Conservation (phyloP, 2,113 vertebrate species). For the Nycticryphes semicollaris region DNA sequence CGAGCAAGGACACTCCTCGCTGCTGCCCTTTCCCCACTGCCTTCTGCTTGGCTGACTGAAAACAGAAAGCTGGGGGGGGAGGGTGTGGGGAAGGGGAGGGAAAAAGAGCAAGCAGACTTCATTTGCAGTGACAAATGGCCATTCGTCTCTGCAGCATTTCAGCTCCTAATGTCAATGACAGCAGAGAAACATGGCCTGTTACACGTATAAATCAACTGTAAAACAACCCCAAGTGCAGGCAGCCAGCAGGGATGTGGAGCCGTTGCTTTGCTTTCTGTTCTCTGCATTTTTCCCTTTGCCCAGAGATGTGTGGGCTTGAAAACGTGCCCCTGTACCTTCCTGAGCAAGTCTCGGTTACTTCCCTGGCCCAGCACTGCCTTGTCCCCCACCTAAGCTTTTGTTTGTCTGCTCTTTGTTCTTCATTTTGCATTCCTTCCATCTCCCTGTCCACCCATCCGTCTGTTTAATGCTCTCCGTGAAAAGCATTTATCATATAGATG, state of each 20-base stretch:
- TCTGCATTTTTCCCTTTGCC: background rate
- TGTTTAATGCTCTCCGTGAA: background rate
- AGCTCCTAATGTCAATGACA: conserved; percentile 11
- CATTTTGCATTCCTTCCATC: background rate
- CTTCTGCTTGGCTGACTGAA: background rate
- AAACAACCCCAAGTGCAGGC: background rate
- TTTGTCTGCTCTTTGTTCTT: background rate
- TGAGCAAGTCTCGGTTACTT: background rate
- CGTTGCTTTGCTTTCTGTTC: background rate
- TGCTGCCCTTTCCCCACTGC: background rate
- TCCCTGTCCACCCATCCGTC: background rate
- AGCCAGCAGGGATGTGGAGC: background rate
- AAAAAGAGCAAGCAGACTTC: conserved; percentile 5
- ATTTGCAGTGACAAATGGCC: conserved; percentile 25
- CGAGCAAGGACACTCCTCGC: fast-evolving
- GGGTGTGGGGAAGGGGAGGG: no score
- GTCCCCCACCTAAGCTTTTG: background rate
- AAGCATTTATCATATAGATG: background rate
- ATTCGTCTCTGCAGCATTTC: conserved; percentile 21
- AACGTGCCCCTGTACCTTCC: fast-evolving
- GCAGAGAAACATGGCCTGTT: conserved; percentile 49
- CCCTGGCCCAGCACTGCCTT: fast-evolving
- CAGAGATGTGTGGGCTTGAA: fast-evolving
- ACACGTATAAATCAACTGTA: conserved; percentile 36
- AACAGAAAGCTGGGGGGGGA: background rate